Evolutionary conservation across 2,888 invertebrate species (phyloP).

Genomic region (Caenorhabditis becei): DNA sequence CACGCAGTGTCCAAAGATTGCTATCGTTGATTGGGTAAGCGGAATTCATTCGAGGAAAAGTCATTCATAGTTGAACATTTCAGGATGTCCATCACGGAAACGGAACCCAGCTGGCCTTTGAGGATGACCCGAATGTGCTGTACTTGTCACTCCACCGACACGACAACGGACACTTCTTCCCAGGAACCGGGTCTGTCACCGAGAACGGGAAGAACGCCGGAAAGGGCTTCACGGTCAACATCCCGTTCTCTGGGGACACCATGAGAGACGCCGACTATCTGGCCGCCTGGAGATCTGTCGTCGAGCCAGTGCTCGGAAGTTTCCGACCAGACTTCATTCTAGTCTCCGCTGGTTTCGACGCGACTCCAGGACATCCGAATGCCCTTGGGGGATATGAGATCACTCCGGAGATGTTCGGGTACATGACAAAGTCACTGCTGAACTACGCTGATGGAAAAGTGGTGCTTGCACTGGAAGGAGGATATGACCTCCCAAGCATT

Average conservation of each 20-base stretch:
- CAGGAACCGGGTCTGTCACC: constrained; percentile 96
- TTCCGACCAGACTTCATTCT: constrained; percentile 85
- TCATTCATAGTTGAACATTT: constrained; percentile 85
- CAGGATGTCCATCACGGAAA: constrained; percentile 86
- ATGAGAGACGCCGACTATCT: constrained; percentile 95
- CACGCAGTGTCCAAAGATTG: constrained; percentile 86
- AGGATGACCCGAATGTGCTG: constrained; percentile 93
- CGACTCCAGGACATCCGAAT: constrained; percentile 93
- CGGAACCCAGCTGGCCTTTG: constrained; percentile 98
- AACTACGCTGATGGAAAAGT: constrained; percentile 86
- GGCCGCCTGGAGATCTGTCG: constrained; percentile 91
- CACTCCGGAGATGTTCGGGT: constrained; percentile 89
- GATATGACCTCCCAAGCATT: constrained; percentile 96
- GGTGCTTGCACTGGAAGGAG: constrained; percentile 82
- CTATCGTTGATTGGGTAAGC: constrained; percentile 95
- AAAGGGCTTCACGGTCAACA: constrained; percentile 93
- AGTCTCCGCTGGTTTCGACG: constrained; percentile 98
- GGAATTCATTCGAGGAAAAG: constrained; percentile 76
- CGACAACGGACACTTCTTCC: constrained; percentile 97
- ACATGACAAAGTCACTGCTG: constrained; percentile 95
- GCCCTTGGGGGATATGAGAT: constrained; percentile 95
- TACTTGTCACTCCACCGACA: constrained; percentile 98
- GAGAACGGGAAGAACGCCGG: constrained; percentile 85
- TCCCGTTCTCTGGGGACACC: constrained; percentile 94
- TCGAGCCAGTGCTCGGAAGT: constrained; percentile 93